Base-by-base conservation (phyloP, 2,797 vertebrate species). In the Falco concolor region DNA sequence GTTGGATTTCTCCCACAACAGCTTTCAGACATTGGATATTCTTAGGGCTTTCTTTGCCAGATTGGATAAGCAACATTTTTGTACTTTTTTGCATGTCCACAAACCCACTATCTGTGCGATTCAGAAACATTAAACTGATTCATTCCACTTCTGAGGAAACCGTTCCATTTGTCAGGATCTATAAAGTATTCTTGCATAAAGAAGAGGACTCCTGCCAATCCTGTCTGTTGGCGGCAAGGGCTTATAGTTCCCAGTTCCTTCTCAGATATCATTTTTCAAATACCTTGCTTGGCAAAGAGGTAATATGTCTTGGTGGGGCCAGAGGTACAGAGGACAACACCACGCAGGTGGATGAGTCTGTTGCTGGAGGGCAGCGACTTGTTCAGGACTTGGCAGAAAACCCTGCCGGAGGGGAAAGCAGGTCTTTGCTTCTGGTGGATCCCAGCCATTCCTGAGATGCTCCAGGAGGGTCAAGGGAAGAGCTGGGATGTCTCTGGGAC, bases 81-180 rank as follows among this genome's bases (percentile, higher is more conserved):
- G 40, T 42, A 24, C 28, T n/a, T 84, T 15, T n/a, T 53, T 47
- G 22, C 13, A 0, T 15, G 6, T 24, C 50, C 11, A 6, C 24
- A 80, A 54, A 40, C 23, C 10, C 7, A 3, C 18, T 40, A 1
- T 30, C 32, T 69, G 34, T 3, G 3, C 6, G 0, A 3, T n/a
- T 75, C 42, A 42, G 54, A 69, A 50, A 63, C 1, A 1, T 57
- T 38, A n/a, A 80, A n/a, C 18, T 32, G 45, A 1, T 54, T 4
- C 1, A 25, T 76, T 59, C 63, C 11, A 12, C 11, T 72, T 56
- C 56, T 9, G 7, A 59, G 68, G 79, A 30, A 59, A 13, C 8
- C 2, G 7, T 38, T 63, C 36, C 8, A 2, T 65, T 57, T 80
- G 19, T 47, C 85, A 83, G 67, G 19, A 12, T n/a, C 4, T 8